Conservation (phyloP, 1,140 invertebrate species). For the Triops longicaudatus region DNA sequence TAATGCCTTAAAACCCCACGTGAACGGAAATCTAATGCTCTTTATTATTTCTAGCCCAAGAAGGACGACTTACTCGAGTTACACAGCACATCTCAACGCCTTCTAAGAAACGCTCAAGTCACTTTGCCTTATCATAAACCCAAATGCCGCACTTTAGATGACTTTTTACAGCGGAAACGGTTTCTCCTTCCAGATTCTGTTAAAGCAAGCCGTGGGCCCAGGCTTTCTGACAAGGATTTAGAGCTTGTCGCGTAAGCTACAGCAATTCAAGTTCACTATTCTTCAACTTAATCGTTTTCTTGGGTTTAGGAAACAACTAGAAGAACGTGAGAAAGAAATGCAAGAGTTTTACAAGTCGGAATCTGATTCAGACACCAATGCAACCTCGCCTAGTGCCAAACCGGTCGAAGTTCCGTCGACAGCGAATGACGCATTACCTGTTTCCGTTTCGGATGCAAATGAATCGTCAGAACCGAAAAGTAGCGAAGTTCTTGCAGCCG, state of each 20-base stretch:
- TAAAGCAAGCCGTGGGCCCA: not conserved
- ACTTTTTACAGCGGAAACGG: not conserved
- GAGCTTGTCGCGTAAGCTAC: not conserved
- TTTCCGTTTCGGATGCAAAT: too few species aligned
- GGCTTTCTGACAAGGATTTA: not conserved
- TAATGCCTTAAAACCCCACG: not conserved
- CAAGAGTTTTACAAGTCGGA: not conserved
- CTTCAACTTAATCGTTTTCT: not conserved
- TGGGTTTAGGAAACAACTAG: not conserved
- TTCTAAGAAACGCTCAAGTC: constrained; percentile 3
- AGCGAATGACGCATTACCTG: too few species aligned
- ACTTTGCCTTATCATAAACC: not conserved
- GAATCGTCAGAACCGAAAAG: too few species aligned
- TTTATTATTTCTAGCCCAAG: not conserved
- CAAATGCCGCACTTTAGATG: not conserved
- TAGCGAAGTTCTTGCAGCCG: too few species aligned
- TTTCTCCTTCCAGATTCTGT: not conserved
- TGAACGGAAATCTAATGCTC: not conserved
- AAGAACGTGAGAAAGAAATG: not conserved
- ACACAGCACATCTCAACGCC: constrained; percentile 7
- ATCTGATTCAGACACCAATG: not conserved
- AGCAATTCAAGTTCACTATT: not conserved
- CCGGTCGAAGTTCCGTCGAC: not conserved
- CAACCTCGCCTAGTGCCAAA: not conserved
- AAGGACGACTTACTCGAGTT: not conserved